phyloP scores from a whole-genome alignment of 1,140 invertebrate species.

The Drosophila nannoptera region DNA sequence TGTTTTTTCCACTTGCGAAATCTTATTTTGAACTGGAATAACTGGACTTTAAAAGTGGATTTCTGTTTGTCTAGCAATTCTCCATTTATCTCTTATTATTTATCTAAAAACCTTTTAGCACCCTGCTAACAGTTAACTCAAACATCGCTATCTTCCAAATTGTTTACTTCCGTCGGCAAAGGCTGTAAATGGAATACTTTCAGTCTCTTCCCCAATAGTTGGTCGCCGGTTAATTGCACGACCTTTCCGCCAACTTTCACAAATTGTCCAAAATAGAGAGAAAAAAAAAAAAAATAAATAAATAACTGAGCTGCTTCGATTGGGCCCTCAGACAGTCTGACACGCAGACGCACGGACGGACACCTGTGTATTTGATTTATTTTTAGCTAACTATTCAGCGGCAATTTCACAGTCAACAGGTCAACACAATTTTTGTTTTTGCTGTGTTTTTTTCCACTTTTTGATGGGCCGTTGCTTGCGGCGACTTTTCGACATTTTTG shows the following conservation, averaged over 20 bases:
- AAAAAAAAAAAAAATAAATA: too few relatives aligned
- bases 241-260: conserved; percentile 42
- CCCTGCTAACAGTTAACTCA: too few relatives aligned
- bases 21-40: too few relatives aligned
- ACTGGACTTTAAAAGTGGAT: too few relatives aligned
- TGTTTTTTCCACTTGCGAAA: too few relatives aligned
- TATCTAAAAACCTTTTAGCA: too few relatives aligned
- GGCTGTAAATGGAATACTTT: not conserved
- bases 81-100: too few relatives aligned
- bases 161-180: not conserved
- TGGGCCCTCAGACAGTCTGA: not conserved
- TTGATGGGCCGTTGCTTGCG: conserved; percentile 8
- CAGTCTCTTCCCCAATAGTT: conserved; percentile 4
- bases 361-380: conserved; percentile 48
- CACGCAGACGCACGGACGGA: conserved; percentile 1
- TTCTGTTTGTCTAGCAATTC: too few relatives aligned
- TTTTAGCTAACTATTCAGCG: conserved; percentile 44
- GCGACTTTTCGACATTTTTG: conserved; percentile 37
- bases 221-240: conserved; percentile 23
- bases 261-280: conserved; percentile 1
- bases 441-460: conserved; percentile 4
- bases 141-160: not conserved
- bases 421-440: conserved; percentile 21
- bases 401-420: conserved; percentile 50
- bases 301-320: not conserved